Base-by-base conservation (phyloP, 2,797 vertebrate genomes). In the Tauraco hartlaubi region DNA sequence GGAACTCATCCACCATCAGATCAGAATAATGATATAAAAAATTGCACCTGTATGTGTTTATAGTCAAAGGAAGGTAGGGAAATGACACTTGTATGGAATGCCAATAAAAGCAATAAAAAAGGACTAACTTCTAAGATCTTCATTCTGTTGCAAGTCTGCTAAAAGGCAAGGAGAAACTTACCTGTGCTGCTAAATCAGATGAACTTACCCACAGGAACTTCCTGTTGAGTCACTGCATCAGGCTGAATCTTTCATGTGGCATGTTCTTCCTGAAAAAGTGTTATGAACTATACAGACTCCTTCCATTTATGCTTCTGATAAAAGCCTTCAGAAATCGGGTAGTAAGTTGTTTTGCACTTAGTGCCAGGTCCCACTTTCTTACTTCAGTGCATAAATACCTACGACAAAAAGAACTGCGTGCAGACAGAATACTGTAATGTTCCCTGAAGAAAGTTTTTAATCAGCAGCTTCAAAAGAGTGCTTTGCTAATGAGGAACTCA, bases 371-470 rank as follows among this genome's bases (percentile, higher is more conserved):
- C 37, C n/a, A 66, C 26, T 77, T 73, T 82, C 68, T 95, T 92
- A 94, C 62, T 89, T 90, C 85, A 79, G 83, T 73, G 90, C n/a
- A 85, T 46, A 86, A 88, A 90, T 66, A 74, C 90, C 46, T 62
- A 64, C 1, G 33, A 95, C 67, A 87, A 92, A 91, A 92, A 91
- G 37, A 76, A 29, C 26, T 54, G 31, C 62, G 37, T 92, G 22
- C 84, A 90, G 93, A 94, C 46, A 58, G 52, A 92, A 59, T 69
- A 61, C 78, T 29, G 20, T 76, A 90, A 90, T 67, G 78, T 74
- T 87, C 89, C 91, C 92, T 81, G 66, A 93, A 97, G 88, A 82
- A 94, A 94, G 82, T 92, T 95, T 80, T 93, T 91, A 95, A 96
- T 96, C 78, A 95, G 61, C 68, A 77, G 71, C 96, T 96, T 96